phyloP scores from a whole-genome alignment of 2,888 invertebrate species.

The Cataglyphis cursor region DNA sequence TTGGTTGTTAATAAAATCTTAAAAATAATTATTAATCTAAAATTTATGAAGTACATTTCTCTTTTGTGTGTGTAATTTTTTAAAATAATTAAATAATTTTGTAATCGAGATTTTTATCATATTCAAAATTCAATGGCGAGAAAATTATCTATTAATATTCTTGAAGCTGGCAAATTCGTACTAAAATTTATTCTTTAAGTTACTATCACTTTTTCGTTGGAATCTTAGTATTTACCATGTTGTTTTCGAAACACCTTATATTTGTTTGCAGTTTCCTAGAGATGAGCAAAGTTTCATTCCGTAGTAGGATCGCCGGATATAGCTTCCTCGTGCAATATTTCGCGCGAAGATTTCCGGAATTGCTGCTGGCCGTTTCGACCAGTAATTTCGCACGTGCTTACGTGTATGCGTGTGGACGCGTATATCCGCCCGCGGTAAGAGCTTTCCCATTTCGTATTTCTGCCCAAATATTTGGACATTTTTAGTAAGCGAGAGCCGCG shows the following conservation, averaged over 20 bases:
- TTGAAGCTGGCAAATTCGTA: background rate
- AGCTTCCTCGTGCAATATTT: slow-evolving; percentile 44
- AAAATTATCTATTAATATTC: slow-evolving; percentile 1
- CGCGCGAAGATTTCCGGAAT: slow-evolving; percentile 24
- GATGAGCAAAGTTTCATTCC: slow-evolving; percentile 38
- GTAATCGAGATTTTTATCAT: background rate
- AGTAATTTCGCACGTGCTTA: slow-evolving; percentile 30
- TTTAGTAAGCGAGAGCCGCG: slow-evolving; percentile 65
- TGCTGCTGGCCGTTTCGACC: slow-evolving; percentile 20
- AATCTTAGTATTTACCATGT: background rate
- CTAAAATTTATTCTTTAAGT: background rate
- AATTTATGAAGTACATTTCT: background rate
- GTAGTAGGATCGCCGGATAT: slow-evolving; percentile 11
- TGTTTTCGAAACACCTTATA: slow-evolving; percentile 37
- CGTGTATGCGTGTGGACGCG: slow-evolving; percentile 35
- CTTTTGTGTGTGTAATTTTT: background rate
- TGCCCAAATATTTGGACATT: slow-evolving; percentile 75
- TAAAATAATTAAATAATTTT: background rate
- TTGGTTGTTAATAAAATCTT: background rate
- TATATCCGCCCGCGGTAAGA: slow-evolving; percentile 51
- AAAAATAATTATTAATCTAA: too few relatives aligned
- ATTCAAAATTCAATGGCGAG: background rate
- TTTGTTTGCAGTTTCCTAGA: slow-evolving; percentile 17
- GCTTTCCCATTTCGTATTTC: slow-evolving; percentile 66
- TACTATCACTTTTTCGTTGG: background rate